Percentiles rank a stretch among this genome's conserved stretches.
phyloP scores from a whole-genome alignment of 2,113 vertebrate genomes.

The Ginglymostoma cirratum region DNA sequence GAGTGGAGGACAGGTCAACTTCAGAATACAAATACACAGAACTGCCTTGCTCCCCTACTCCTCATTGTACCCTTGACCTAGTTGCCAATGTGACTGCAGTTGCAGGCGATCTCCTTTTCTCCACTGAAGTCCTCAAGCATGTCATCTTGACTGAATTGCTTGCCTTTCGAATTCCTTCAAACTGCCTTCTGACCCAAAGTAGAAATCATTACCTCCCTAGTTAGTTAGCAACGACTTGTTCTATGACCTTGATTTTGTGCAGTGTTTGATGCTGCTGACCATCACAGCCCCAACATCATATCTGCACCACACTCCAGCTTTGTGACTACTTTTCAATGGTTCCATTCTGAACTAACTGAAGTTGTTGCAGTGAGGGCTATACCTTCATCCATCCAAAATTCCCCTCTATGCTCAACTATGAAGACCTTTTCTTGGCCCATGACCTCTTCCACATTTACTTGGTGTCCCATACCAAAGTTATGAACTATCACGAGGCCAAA shows the following conservation, averaged over 20 bases:
- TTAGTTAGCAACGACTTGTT: neutral
- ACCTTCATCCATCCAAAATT: neutral
- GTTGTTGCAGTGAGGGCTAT: neutral
- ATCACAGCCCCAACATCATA: neutral
- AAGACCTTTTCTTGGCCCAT: neutral
- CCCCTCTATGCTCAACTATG: neutral
- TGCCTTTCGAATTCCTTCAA: neutral
- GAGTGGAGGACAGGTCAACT: neutral
- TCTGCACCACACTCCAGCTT: neutral
- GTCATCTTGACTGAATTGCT: neutral
- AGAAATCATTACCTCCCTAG: neutral
- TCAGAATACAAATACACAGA: neutral
- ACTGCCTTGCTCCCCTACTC: neutral
- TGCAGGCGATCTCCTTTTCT: neutral
- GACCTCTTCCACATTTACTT: neutral
- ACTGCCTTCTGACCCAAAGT: neutral
- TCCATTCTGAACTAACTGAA: neutral
- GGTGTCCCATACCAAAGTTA: neutral
- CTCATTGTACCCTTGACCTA: neutral
- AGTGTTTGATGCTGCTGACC: neutral
- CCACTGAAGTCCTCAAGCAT: neutral
- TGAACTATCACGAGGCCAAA: neutral
- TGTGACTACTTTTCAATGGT: neutral
- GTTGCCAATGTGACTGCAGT: neutral
- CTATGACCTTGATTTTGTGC: neutral